phyloP scores from a whole-genome alignment of 2,888 invertebrate species.

The Pantelozetes paolii region DNA sequence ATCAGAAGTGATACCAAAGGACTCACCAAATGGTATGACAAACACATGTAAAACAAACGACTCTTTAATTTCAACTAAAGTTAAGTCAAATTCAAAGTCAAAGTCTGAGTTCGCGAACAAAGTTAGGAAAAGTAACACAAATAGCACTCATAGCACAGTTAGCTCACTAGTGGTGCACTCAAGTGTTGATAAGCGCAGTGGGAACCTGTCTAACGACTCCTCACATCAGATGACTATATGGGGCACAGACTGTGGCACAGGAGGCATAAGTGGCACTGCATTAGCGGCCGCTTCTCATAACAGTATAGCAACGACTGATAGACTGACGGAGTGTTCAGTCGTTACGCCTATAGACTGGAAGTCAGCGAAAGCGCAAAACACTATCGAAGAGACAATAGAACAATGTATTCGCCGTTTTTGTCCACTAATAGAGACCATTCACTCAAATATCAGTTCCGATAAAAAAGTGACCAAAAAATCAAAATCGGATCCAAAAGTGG shows the following conservation, averaged over 20 bases:
- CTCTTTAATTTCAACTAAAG: too few species aligned
- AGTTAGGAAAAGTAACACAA: not conserved
- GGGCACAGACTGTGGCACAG: too few species aligned
- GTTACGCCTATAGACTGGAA: conserved; percentile 23
- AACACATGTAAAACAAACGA: not conserved
- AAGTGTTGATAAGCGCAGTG: conserved; percentile 9
- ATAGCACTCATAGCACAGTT: conserved; percentile 2
- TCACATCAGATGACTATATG: not conserved
- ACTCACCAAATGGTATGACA: not conserved
- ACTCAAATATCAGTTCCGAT: not conserved
- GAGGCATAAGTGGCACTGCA: conserved; percentile 12
- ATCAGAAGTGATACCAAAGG: not conserved
- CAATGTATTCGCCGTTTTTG: too few species aligned
- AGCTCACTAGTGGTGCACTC: conserved; percentile 29
- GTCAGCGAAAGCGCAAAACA: conserved; percentile 35
- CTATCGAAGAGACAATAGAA: conserved; percentile 47
- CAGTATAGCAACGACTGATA: conserved; percentile 23
- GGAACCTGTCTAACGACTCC: not conserved
- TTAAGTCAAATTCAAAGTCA: not conserved
- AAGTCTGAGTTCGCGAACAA: not conserved
- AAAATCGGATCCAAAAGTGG: not conserved
- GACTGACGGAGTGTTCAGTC: not conserved
- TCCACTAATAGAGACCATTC: conserved; percentile 44
- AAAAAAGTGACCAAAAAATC: not conserved
- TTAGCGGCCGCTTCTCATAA: not conserved